These are phyloP conservation scores for Eilema depressum DNA, from an alignment of 2,888 invertebrate species.

Conservation along the genomic window DNA sequence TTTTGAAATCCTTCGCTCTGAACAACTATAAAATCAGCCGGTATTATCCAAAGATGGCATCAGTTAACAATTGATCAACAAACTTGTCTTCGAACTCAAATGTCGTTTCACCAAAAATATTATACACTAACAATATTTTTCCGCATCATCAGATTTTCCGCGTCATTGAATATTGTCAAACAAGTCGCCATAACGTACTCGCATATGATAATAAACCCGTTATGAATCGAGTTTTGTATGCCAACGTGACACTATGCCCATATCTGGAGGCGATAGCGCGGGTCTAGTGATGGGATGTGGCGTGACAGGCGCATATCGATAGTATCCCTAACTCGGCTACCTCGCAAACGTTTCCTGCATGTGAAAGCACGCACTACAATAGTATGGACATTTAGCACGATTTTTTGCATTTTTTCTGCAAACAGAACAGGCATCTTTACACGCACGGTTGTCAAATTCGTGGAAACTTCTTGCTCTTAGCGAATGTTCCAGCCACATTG, in stretches of 20 bases:
- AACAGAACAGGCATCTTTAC: no score
- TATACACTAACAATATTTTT: neutral
- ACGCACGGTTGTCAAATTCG: no score
- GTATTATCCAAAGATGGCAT: neutral
- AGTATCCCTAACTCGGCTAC: no score
- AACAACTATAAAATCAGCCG: no score
- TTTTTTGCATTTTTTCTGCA: no score
- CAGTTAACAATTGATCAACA: neutral
- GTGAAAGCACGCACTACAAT: no score
- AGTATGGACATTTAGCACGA: no score
- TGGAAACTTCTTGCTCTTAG: no score
- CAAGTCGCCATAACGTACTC: neutral
- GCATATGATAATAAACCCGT: slow-evolving; percentile 14
- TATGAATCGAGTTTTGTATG: slow-evolving; percentile 11
- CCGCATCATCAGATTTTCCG: slow-evolving; percentile 1
- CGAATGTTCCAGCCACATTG: no score
- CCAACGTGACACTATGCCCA: slow-evolving; percentile 8
- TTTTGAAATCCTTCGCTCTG: no score
- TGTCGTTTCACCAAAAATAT: neutral
- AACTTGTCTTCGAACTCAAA: neutral
- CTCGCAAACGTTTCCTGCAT: no score
- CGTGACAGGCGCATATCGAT: neutral
- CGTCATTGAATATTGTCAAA: slow-evolving; percentile 8
- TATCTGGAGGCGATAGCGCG: slow-evolving; percentile 10
- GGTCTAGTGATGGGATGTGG: neutral